Evolutionary conservation across 2,888 invertebrate species (phyloP), one percentile per base, ranked within the genome.

Genomic region (Rapana venosa): DNA sequence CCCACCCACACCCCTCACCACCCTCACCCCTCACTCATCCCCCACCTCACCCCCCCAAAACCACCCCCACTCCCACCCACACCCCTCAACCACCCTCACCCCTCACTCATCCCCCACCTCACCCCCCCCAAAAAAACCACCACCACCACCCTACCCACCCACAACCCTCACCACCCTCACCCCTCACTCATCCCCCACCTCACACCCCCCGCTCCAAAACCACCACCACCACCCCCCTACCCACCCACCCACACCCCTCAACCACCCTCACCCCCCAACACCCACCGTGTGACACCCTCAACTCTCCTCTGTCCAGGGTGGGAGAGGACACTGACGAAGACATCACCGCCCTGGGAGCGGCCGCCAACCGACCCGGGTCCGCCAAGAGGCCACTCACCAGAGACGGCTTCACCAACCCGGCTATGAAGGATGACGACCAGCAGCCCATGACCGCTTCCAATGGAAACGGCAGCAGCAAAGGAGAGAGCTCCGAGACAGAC

Each of bases 261-360:
- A 20, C 4, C 22, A n/a, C 22, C 1, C 70, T 1, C 1, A 22
- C 70, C 70, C n/a, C 26, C n/a, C 0, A 4, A 2, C 8, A 0
- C 61, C 61, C 61, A 4, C 61, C 61, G 5, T 17, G 17, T 22
- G 5, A 17, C 30, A 20, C 13, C 22, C 15, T n/a, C 81, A 32
- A 20, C 32, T 84, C 32, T 17, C 22, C 11, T 47, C n/a, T 74
- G 66, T 17, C 2, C 89, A 89, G 89, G 56, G 89, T 89, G 11
- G 89, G 89, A 30, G 89, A 89, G 32, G 26, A 74, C 61, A 85
- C 89, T 6, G 89, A 89, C 20, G 89, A 89, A 8, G 89, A 89
- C 35, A 70, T 56, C n/a, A 81, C 88, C 1, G 58, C 36, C 13
- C 6, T 74, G 11, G 84, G 84, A 13, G 56, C n/a, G 22, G 4